A percentile compares a stretch with the other conserved stretches of the same genome.
These are phyloP conservation scores for Phalacrocorax carbo DNA, from an alignment of 2,113 vertebrate genomes.

Conservation along the genomic window DNA sequence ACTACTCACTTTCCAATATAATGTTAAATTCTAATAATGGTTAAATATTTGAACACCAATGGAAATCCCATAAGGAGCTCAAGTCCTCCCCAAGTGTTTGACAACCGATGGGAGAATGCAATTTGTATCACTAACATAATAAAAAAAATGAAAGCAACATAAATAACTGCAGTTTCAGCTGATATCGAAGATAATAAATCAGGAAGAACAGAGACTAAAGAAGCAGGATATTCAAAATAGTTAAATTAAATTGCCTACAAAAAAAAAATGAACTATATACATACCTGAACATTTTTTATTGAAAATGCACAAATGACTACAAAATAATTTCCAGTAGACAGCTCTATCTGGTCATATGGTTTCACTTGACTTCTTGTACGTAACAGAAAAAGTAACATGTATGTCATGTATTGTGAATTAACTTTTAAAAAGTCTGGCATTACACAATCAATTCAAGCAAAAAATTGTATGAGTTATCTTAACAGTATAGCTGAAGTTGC, in stretches of 20 bases:
- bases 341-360: neutral
- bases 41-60: constrained; percentile 15
- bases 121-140: neutral
- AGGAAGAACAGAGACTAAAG: neutral
- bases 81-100: neutral
- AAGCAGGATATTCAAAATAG: neutral
- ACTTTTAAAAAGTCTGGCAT: neutral
- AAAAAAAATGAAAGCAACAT: neutral
- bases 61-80: neutral
- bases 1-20: neutral
- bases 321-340: neutral
- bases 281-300: neutral
- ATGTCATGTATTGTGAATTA: neutral
- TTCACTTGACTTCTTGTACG: neutral
- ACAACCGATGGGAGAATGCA: neutral
- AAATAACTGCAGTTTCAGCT: neutral
- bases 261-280: neutral
- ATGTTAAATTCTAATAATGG: neutral
- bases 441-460: neutral
- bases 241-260: neutral
- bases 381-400: neutral
- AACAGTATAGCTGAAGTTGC: neutral
- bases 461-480: neutral
- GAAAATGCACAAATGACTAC: neutral
- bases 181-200: neutral